A percentile compares a stretch with the other conserved stretches of the same genome.
Conservation (phyloP, 1,140 invertebrate species). For the Neodiprion pinetum region DNA sequence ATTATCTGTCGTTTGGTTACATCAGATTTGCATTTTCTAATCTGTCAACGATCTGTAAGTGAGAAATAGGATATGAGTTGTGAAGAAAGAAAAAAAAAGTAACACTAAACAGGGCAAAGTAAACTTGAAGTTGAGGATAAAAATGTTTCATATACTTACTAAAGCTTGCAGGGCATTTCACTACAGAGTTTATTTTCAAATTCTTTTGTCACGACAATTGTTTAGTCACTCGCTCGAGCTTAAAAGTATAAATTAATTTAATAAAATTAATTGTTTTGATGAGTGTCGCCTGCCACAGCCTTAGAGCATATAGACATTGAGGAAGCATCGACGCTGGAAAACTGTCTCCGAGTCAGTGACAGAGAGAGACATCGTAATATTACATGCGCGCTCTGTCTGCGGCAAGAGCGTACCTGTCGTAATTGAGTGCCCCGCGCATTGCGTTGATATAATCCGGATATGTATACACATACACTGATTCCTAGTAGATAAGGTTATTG, state of each 20-base stretch:
- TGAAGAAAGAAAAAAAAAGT: not conserved
- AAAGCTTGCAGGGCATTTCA: not conserved
- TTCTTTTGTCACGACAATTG: not conserved
- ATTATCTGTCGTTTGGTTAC: not conserved
- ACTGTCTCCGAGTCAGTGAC: too few species aligned
- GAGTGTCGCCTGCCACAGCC: constrained; percentile 6
- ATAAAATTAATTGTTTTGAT: constrained; percentile 4
- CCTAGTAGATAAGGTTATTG: too few species aligned
- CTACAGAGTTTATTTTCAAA: not conserved
- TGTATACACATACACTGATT: too few species aligned
- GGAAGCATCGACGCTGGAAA: too few species aligned
- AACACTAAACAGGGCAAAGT: not conserved
- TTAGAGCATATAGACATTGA: too few species aligned
- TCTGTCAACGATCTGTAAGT: not conserved
- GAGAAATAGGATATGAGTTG: not conserved
- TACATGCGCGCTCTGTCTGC: too few species aligned
- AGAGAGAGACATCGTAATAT: too few species aligned
- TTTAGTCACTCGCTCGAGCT: constrained; percentile 4
- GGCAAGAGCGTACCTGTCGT: too few species aligned
- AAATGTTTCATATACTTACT: not conserved
- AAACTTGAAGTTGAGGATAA: not conserved
- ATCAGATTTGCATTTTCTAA: not conserved
- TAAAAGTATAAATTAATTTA: not conserved
- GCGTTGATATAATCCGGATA: too few species aligned
- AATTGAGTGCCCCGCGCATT: too few species aligned